Evolutionary conservation across 2,888 invertebrate genomes (phyloP), one percentile per base, ranked within the genome.

Genomic region (Synanthedon vespiformis): DNA sequence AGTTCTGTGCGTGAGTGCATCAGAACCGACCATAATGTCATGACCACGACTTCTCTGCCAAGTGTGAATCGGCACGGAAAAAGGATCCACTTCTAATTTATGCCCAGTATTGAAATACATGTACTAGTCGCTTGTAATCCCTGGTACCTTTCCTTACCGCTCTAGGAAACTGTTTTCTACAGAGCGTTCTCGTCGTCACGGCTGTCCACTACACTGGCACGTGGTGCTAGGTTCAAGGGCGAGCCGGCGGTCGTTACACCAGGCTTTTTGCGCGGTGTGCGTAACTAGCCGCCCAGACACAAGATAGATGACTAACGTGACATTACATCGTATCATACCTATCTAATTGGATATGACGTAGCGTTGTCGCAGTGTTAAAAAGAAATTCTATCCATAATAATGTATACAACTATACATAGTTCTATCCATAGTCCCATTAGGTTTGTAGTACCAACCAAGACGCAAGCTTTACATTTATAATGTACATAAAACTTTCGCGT

Each of bases 251-350:
- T 58, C 60, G 60, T 58, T 60, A 54, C 57, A 50, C 57, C 54
- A 51, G 54, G 53, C 51, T 60, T 60, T 60, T 60, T 60, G 60
- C 58, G 57, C 51, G 53, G 55, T 54, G 18, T 48, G 14, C 52
- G 49, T 63, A 66, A 65, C 65, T 58, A 64, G 56, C 61, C 57
- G 55, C 60, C 62, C 63, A 69, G 68, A 66, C 69, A 59, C 64
- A 63, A 67, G 71, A 73, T 70, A 62, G 66, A 68, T 68, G 61
- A 62, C 59, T 61, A 57, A 54, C 62, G 62, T 67, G 62, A 61
- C 61, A 58, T 50, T 57, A 40, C 34, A 34, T 34, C 34, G 34
- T 34, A 34, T 34, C 34, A 34, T 34, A 34, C 34, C 34, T 54
- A 54, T 50, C 51, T 53, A 48, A 47, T 54, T 57, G 61, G 44